A percentile compares a stretch with the other conserved stretches of the same genome.
phyloP scores from a whole-genome alignment of 2,888 invertebrate species.

The Scaptomyza caliginosa region DNA sequence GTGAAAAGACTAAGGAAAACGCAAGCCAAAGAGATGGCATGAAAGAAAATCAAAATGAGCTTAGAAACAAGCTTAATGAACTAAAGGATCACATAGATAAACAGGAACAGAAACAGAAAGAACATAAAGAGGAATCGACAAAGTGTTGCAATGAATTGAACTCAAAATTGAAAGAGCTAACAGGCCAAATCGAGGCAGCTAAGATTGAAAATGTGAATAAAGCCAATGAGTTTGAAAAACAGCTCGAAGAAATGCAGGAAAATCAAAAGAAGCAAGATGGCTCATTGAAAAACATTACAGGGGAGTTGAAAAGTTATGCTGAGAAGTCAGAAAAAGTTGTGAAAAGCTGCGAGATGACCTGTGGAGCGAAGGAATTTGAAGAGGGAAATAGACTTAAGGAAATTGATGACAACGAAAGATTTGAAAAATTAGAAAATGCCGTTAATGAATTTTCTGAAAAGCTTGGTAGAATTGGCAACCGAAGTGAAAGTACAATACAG shows the following conservation, averaged over 20 bases:
- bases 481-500: not conserved
- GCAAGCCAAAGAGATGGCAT: not conserved
- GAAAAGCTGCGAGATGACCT: slow-evolving; percentile 14
- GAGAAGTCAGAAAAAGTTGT: not conserved
- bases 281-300: not conserved
- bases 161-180: slow-evolving; percentile 1
- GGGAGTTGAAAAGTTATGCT: not conserved
- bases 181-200: not conserved
- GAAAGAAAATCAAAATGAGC: not conserved
- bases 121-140: too few relatives aligned
- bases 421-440: slow-evolving; percentile 15
- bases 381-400: not conserved
- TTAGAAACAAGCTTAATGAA: slow-evolving; percentile 4
- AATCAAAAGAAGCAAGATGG: slow-evolving; percentile 23
- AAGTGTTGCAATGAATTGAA: slow-evolving; percentile 39
- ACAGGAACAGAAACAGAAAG: slow-evolving; percentile 10
- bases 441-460: slow-evolving; percentile 1
- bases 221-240: not conserved
- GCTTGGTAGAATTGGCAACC: not conserved
- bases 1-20: not conserved
- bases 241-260: slow-evolving; percentile 14
- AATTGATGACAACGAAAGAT: not conserved
- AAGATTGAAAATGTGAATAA: not conserved
- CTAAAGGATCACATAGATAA: slow-evolving; percentile 1
- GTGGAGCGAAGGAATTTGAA: not conserved